A percentile compares a stretch with the other conserved stretches of the same genome.
phyloP scores from a whole-genome alignment of 2,888 invertebrate species.

The Troides oblongomaculatus region DNA sequence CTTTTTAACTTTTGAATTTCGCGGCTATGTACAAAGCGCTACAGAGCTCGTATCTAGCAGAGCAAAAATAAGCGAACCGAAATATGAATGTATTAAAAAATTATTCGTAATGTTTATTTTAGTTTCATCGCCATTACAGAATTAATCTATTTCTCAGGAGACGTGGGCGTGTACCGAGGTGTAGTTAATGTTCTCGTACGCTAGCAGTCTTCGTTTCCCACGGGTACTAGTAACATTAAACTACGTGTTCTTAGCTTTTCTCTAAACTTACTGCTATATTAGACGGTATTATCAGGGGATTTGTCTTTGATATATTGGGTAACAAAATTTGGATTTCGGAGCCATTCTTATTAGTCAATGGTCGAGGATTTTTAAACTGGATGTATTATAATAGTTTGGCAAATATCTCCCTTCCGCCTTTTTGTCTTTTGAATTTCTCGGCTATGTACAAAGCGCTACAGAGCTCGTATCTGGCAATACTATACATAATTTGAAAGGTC shows the following conservation, averaged over 20 bases:
- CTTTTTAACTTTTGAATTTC: no score
- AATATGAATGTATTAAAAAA: background rate
- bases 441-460: no score
- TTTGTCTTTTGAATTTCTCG: no score
- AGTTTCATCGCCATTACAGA: background rate
- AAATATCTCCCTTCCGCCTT: no score
- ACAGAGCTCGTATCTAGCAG: no score
- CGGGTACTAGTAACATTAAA: conserved; percentile 20
- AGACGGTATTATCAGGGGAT: conserved; percentile 1
- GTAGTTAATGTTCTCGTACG: conserved; percentile 23
- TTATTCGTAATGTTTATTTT: background rate
- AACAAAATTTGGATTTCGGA: background rate
- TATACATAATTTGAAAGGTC: no score
- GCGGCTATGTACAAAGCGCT: no score
- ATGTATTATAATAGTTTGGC: no score
- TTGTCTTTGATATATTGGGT: background rate
- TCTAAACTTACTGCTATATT: conserved; percentile 1
- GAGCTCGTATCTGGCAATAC: no score
- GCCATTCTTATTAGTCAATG: background rate
- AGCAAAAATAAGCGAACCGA: no score
- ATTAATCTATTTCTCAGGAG: background rate
- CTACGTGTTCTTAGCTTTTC: conserved; percentile 15
- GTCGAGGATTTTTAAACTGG: background rate
- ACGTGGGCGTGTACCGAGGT: conserved; percentile 7
- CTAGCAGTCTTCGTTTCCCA: conserved; percentile 18